A percentile compares a stretch with the other conserved stretches of the same genome.
Conservation (phyloP, 2,113 vertebrate genomes). For the Ammodytes dubius region DNA sequence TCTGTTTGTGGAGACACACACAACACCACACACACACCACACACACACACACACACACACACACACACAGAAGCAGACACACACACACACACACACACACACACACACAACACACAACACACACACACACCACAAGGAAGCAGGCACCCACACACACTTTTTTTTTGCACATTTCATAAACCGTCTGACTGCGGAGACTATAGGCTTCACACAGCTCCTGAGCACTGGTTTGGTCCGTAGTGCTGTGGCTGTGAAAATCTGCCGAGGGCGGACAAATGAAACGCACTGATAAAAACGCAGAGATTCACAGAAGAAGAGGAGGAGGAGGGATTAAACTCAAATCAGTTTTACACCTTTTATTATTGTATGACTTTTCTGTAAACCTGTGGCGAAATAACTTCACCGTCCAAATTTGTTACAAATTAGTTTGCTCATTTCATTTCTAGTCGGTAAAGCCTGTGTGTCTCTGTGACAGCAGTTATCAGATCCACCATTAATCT, state of each 20-base stretch:
- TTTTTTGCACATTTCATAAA: constrained; percentile 60
- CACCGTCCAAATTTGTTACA: not conserved
- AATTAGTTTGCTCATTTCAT: not conserved
- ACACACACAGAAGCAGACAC: not conserved
- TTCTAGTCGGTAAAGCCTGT: not conserved
- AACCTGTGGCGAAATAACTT: not conserved
- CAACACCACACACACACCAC: constrained; percentile 13
- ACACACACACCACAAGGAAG: constrained; percentile 3
- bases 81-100: constrained; percentile 29
- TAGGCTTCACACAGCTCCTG: constrained; percentile 35
- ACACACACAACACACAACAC: not conserved
- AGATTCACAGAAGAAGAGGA: constrained; percentile 53
- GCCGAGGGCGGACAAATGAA: constrained; percentile 40
- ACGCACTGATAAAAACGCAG: constrained; percentile 33
- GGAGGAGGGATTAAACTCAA: constrained; percentile 27
- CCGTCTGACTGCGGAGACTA: constrained; percentile 41
- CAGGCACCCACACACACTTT: too few relatives aligned
- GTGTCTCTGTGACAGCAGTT: not conserved
- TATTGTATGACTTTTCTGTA: not conserved
- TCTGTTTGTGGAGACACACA: constrained; percentile 18
- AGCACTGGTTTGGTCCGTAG: constrained; percentile 40
- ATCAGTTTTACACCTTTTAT: not conserved
- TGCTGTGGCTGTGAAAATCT: constrained; percentile 53
- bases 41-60: constrained; percentile 11
- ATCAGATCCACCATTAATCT: constrained; percentile 22